phyloP scores from a whole-genome alignment of 2,113 vertebrate species.

The Bagarius yarrelli region DNA sequence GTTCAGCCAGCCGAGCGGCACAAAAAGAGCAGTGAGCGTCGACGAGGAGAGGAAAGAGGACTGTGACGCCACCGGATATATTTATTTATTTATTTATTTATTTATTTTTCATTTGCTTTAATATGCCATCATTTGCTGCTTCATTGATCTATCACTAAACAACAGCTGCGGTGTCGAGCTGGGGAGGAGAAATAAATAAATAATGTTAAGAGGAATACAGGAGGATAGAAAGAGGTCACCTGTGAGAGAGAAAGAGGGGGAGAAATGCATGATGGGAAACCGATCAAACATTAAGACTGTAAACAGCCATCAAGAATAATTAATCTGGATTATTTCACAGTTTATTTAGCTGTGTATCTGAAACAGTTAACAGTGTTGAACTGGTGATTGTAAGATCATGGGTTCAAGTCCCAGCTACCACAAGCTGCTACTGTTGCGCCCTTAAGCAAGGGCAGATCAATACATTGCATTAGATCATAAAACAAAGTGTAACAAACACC shows the following conservation, averaged over 20 bases:
- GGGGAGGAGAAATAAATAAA: slow-evolving; percentile 59
- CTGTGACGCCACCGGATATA: slow-evolving; percentile 72
- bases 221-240: slow-evolving; percentile 69
- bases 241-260: slow-evolving; percentile 65
- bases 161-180: slow-evolving; percentile 79
- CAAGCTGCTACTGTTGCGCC: no score
- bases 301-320: not conserved
- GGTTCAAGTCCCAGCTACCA: no score
- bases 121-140: slow-evolving; percentile 86
- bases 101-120: slow-evolving; percentile 54
- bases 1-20: slow-evolving; percentile 71
- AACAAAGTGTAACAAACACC: no score
- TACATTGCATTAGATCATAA: no score
- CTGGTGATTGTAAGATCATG: no score
- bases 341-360: no score
- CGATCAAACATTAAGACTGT: not conserved
- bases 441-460: no score
- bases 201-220: slow-evolving; percentile 47
- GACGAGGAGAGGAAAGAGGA: slow-evolving; percentile 64
- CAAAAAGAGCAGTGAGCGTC: slow-evolving; percentile 64
- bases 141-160: slow-evolving; percentile 90
- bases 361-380: no score
- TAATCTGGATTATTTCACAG: not conserved
- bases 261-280: slow-evolving; percentile 59
- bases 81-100: slow-evolving; percentile 59